Conservation (phyloP, 2,797 vertebrate species). For the Hyperoplus immaculatus region DNA sequence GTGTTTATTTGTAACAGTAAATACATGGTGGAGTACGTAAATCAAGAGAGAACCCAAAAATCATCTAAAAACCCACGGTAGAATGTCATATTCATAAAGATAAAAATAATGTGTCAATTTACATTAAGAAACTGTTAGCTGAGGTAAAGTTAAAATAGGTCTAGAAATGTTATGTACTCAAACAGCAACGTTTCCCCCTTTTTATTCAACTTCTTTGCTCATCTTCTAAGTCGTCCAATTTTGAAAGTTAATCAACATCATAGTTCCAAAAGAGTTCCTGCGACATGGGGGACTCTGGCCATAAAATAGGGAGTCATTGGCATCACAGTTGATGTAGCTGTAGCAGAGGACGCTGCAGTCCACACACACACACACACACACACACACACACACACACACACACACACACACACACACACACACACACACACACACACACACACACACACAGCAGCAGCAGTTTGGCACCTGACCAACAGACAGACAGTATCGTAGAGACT, state of each 20-base stretch:
- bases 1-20: constrained; percentile 98
- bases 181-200: constrained; percentile 87
- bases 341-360: constrained; percentile 65
- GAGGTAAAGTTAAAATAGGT: constrained; percentile 99
- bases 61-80: constrained; percentile 93
- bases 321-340: constrained; percentile 78
- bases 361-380: constrained; percentile 14
- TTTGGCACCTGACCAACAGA: constrained; percentile 70
- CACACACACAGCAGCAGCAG: constrained; percentile 50
- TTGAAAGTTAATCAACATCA: constrained; percentile 72
- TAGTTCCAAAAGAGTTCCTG: constrained; percentile 77
- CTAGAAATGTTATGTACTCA: constrained; percentile 93
- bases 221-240: constrained; percentile 66
- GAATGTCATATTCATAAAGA: constrained; percentile 94
- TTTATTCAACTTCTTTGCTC: constrained; percentile 69
- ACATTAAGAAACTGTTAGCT: constrained; percentile 97
- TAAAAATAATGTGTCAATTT: constrained; percentile 96
- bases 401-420: no score
- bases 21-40: constrained; percentile 97
- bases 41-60: constrained; percentile 90
- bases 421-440: constrained; percentile 12
- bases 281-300: constrained; percentile 84
- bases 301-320: constrained; percentile 86
- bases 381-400: no score
- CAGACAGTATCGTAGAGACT: constrained; percentile 49